A percentile compares a stretch with the other conserved stretches of the same genome.
Evolutionary conservation across 2,888 invertebrate genomes (phyloP).

Genomic region (Gonocerus acuteangulatus): DNA sequence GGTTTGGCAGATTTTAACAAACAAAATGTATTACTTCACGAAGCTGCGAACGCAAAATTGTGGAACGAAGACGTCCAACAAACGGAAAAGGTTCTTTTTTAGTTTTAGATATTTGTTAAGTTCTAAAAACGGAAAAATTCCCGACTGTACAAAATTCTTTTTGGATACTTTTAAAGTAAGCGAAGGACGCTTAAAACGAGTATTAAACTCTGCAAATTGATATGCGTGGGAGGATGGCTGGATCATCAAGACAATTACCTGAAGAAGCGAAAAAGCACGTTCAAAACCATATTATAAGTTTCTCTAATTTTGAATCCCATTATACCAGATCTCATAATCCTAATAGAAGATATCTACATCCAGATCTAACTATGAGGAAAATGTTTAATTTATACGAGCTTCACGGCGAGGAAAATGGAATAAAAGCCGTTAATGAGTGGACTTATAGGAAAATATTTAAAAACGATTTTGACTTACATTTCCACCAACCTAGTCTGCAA

Average conservation of each 20-base stretch:
- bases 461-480: not conserved
- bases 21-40: conserved; percentile 5
- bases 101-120: conserved; percentile 7
- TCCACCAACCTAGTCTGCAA: not conserved
- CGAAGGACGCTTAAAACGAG: conserved; percentile 34
- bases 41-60: not conserved
- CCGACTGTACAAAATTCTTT: conserved; percentile 13
- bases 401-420: conserved; percentile 19
- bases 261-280: not conserved
- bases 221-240: conserved; percentile 23
- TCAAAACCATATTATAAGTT: conserved; percentile 2
- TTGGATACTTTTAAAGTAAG: conserved; percentile 43
- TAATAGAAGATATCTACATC: conserved; percentile 27
- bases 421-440: conserved; percentile 3
- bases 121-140: conserved; percentile 17
- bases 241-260: not conserved
- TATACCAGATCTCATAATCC: conserved; percentile 32
- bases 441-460: not conserved
- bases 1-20: conserved; percentile 8
- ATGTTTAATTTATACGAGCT: conserved; percentile 29
- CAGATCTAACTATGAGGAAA: conserved; percentile 27
- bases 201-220: not conserved
- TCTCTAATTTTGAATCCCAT: conserved; percentile 30
- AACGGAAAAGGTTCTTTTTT: conserved; percentile 8
- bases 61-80: conserved; percentile 7